phyloP scores from a whole-genome alignment of 2,888 invertebrate genomes.

The Unio pictorum region DNA sequence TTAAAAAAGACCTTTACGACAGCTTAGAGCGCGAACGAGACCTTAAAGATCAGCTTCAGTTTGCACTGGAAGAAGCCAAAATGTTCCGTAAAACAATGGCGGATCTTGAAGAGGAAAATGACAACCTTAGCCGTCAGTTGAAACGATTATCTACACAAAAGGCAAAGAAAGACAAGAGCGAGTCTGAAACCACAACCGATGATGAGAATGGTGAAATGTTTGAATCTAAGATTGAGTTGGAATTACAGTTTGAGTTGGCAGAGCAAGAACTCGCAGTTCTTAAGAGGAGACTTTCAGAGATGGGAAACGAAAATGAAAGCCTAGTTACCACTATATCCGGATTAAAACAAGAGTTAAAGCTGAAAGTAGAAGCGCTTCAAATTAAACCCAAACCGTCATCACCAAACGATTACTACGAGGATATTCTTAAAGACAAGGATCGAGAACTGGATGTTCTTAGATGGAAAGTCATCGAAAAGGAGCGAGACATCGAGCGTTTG shows the following conservation, averaged over 20 bases:
- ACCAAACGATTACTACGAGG: slow-evolving; percentile 74
- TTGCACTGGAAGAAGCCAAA: slow-evolving; percentile 91
- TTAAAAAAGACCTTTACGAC: slow-evolving; percentile 90
- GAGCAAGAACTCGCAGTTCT: slow-evolving; percentile 91
- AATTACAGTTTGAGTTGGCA: slow-evolving; percentile 88
- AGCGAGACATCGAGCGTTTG: slow-evolving; percentile 83
- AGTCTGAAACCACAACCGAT: slow-evolving; percentile 74
- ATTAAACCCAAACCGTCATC: slow-evolving; percentile 42
- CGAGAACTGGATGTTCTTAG: slow-evolving; percentile 83
- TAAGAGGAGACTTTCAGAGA: slow-evolving; percentile 86
- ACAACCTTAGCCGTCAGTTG: slow-evolving; percentile 93
- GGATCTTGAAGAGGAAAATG: slow-evolving; percentile 97
- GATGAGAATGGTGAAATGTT: slow-evolving; percentile 23
- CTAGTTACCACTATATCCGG: slow-evolving; percentile 51
- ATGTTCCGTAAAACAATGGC: slow-evolving; percentile 87
- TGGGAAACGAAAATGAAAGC: slow-evolving; percentile 84
- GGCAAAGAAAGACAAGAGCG: slow-evolving; percentile 4
- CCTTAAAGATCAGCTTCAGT: slow-evolving; percentile 90
- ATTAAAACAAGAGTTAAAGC: slow-evolving; percentile 47
- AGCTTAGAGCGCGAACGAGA: slow-evolving; percentile 94
- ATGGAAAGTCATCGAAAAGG: slow-evolving; percentile 84
- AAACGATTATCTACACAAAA: slow-evolving; percentile 86
- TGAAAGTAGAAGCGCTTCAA: slow-evolving; percentile 36
- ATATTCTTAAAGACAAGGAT: slow-evolving; percentile 76
- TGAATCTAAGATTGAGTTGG: slow-evolving; percentile 81